phyloP scores from a whole-genome alignment of 2,888 invertebrate genomes.

The Petrolisthes cinctipes region DNA sequence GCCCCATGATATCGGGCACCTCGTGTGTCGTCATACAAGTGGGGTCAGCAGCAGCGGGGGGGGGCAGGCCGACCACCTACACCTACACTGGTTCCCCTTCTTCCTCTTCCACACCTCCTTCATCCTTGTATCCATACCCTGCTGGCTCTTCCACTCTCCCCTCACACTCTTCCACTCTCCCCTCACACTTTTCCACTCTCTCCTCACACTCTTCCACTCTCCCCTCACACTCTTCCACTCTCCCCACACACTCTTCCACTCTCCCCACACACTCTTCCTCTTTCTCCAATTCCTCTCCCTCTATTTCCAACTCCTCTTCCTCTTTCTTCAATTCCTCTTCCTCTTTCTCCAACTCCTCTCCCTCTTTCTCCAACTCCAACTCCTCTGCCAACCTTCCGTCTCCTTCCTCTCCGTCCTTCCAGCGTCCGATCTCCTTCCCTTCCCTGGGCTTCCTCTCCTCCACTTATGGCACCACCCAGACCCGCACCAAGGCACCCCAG shows the following conservation, averaged over 20 bases:
- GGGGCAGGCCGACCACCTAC: not conserved
- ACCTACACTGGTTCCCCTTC: too few species aligned
- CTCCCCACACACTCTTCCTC: too few species aligned
- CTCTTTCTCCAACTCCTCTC: not conserved
- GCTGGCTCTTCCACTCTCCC: too few species aligned
- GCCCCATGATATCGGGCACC: slow-evolving; percentile 46
- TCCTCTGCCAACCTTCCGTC: not conserved
- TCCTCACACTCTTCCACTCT: too few species aligned
- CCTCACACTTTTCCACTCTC: too few species aligned
- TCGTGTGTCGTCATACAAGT: slow-evolving; percentile 50
- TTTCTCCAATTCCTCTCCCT: not conserved
- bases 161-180: too few species aligned
- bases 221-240: too few species aligned
- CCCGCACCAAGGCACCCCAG: not conserved
- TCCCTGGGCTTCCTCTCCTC: slow-evolving; percentile 34
- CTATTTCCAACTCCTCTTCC: not conserved
- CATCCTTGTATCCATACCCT: not conserved
- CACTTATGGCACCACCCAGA: slow-evolving; percentile 1
- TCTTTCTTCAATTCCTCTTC: not conserved
- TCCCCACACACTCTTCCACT: not conserved
- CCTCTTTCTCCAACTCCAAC: slow-evolving; percentile 2
- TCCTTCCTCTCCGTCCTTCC: not conserved
- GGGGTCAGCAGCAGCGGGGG: not conserved
- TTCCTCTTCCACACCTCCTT: not conserved
- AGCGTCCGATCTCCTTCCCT: slow-evolving; percentile 8